These are phyloP conservation scores for Mus spicilegus DNA, from an alignment of 2,113 vertebrate species.

Conservation along the genomic window DNA sequence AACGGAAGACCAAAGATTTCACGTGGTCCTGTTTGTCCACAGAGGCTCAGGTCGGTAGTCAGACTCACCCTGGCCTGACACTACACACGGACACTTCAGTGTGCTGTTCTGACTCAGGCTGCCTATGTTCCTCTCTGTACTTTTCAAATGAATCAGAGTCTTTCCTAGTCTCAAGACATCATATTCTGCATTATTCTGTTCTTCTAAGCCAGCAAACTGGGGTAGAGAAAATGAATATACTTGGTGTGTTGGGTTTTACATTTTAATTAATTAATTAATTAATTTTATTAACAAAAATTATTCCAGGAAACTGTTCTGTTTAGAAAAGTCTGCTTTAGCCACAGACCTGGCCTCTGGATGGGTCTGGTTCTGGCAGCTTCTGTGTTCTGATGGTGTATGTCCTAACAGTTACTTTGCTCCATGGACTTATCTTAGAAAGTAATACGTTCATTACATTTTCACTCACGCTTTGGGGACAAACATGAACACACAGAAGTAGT, in stretches of 20 bases:
- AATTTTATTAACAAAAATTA: neutral
- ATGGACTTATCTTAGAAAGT: constrained; percentile 11
- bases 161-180: neutral
- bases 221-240: constrained; percentile 2
- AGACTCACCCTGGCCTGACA: neutral
- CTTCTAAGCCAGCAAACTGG: neutral
- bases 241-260: neutral
- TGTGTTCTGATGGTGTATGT: neutral
- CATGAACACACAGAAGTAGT: neutral
- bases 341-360: neutral
- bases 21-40: neutral
- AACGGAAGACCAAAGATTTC: neutral
- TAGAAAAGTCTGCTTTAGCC: neutral
- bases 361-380: neutral
- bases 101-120: neutral
- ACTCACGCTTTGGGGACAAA: neutral
- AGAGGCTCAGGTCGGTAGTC: neutral
- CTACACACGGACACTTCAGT: fast-evolving
- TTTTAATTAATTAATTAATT: neutral
- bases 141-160: constrained; percentile 44
- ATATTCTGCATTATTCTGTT: neutral
- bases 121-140: neutral
- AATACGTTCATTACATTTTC: neutral
- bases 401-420: neutral
- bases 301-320: neutral